Evolutionary conservation across 2,113 vertebrate genomes (phyloP).

Genomic region (Panthera leo): DNA sequence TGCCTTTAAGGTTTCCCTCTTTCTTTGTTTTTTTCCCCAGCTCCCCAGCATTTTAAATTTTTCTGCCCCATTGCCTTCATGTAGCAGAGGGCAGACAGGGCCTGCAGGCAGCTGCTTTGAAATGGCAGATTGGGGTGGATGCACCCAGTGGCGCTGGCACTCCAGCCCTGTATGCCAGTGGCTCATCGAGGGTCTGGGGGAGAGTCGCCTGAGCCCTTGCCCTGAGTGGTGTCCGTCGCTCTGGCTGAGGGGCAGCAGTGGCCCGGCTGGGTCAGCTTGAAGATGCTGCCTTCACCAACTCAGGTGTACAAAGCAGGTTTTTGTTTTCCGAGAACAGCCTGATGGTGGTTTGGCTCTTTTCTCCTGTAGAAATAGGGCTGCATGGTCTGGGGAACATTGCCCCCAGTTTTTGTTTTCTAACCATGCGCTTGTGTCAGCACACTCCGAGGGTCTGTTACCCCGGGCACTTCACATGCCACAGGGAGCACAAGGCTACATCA

Average conservation of each 20-base stretch:
- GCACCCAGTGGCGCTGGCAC: neutral
- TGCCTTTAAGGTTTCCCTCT: conserved; percentile 71
- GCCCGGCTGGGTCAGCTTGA: neutral
- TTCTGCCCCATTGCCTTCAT: conserved; percentile 61
- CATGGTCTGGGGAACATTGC: neutral
- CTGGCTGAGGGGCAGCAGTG: neutral
- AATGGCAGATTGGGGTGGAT: conserved; percentile 26
- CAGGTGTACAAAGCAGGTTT: neutral
- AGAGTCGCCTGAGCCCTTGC: neutral
- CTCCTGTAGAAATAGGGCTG: neutral
- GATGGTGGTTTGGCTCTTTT: neutral
- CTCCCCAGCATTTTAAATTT: conserved; percentile 42
- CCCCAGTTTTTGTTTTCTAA: neutral
- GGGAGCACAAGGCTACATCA: neutral
- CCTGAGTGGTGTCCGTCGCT: neutral
- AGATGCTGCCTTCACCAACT: neutral
- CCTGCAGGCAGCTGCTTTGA: conserved; percentile 55
- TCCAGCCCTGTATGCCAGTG: neutral
- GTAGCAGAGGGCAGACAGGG: conserved; percentile 47
- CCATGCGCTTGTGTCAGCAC: neutral
- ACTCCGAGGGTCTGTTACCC: neutral
- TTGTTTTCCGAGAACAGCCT: neutral
- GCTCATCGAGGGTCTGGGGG: neutral
- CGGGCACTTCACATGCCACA: neutral
- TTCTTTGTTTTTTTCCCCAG: neutral